These are phyloP conservation scores for Gallinago jamesoni DNA, from an alignment of 2,113 vertebrate species.

Conservation along the genomic window DNA sequence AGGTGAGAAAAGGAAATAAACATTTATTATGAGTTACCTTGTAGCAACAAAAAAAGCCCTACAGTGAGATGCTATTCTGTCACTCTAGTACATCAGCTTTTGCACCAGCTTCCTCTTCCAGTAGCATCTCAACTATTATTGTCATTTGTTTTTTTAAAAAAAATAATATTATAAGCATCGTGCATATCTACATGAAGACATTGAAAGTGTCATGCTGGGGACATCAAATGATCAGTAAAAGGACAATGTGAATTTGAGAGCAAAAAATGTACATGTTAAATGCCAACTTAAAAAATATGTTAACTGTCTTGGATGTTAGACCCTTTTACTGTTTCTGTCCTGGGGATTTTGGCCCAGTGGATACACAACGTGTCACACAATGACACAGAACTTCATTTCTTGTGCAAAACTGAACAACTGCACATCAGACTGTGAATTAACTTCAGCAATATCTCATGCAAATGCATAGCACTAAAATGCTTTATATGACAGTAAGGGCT, in stretches of 20 bases:
- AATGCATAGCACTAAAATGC: background rate
- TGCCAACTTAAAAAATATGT: background rate
- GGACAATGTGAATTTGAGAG: background rate
- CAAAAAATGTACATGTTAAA: background rate
- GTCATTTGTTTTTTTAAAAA: background rate
- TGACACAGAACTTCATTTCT: background rate
- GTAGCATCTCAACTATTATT: background rate
- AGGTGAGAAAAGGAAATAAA: background rate
- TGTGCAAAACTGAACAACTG: too few relatives aligned
- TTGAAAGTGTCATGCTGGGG: background rate
- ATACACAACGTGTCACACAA: background rate
- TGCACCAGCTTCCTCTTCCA: background rate
- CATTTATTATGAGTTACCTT: background rate
- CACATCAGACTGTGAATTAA: too few relatives aligned
- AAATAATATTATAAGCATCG: background rate
- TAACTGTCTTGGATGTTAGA: background rate
- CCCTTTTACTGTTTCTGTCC: background rate
- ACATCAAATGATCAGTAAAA: background rate
- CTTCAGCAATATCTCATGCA: background rate
- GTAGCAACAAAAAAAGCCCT: background rate
- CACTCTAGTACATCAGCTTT: background rate
- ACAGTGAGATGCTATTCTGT: background rate
- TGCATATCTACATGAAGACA: background rate
- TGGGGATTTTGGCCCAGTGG: background rate
- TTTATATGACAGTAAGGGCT: background rate